Evolutionary conservation across 2,797 vertebrate species (phyloP), one percentile per base, ranked within the genome.

Genomic region (Acropternis orthonyx): DNA sequence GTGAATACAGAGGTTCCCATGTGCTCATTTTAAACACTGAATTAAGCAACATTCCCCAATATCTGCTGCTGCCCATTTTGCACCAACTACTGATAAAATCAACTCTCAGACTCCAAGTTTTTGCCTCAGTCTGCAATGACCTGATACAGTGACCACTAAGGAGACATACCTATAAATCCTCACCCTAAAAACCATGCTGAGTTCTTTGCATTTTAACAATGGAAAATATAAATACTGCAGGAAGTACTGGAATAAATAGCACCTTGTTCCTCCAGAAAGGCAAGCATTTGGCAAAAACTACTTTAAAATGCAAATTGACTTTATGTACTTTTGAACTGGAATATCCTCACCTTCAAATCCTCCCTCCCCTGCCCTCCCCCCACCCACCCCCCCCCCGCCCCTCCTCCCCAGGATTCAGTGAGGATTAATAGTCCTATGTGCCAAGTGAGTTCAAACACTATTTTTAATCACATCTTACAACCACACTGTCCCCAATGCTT

Each of bases 391-490:
- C n/a, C n/a, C n/a, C n/a, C n/a, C n/a, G n/a, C n/a, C n/a, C n/a
- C n/a, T n/a, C 12, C 73, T 78, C 39, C 48, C 4, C 5, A 12
- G 41, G 69, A 65, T 77, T 82, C 71, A 91, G 20, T 19, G 3
- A 28, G 30, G 39, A 52, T 19, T 88, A 65, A 82, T 37, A 91
- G 46, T 27, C 77, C 59, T 85, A 5, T 11, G 14, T 36, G 63
- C 73, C 79, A 68, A 27, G 84, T 62, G 23, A 88, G 83, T 78
- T 69, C 4, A 19, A 89, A 79, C 59, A 4, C 36, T 91, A 65
- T 55, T 79, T 94, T 95, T 91, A 95, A 95, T 90, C 89, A 74
- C 88, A 91, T 89, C 69, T 92, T 85, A 87, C 78, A 96, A 62
- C 63, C 74, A 61, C 88, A 10, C 52, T 65, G 63, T 86, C 89